Base-by-base conservation (phyloP, 2,113 vertebrate genomes). In the Ivindomyrus marchei region DNA sequence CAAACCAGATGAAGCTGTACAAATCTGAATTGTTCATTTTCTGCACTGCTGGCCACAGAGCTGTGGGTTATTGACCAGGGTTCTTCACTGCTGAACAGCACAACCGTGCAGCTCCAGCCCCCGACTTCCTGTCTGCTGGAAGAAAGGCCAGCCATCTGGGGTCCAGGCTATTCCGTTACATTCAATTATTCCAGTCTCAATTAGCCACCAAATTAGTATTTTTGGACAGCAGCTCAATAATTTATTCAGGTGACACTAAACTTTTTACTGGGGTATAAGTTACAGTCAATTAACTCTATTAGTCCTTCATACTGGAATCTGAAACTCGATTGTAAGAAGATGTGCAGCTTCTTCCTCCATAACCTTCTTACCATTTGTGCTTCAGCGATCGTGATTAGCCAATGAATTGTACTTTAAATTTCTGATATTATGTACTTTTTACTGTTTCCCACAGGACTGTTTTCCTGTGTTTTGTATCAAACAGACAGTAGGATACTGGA, bases 221-320 rank as follows among this genome's bases (percentile, higher is more conserved):
- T 85, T 42, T 88, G 36, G 17, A 66, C 87, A 88, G 56, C 1
- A 8, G 53, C 49, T 88, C 87, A 66, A 88, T 88, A 88, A 88
- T 88, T 87, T 87, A 87, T 58, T 87, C 53, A 88, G 39, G 87
- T 66, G 56, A 88, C 52, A 45, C 87, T 42, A 50, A 88, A 88
- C 87, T 88, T 88, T 87, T 66, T 88, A 88, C 31, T 21, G 53
- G 56, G 87, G 52, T 88, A 21, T 88, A 66, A 88, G 42, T 87
- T 62, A 66, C 87, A 88, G 56, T 66, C 87, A 88, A 88, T 88
- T 88, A 88, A 27, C 87, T 88, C 56, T n/a, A 36, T 66, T 88
- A 45, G 56, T 62, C 39, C 52, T 13, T 31, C 56, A n/a, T 88
- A 56, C 17, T 39, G 86, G 86, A 36, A 58, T 31, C 39, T 58